phyloP scores from a whole-genome alignment of 2,113 vertebrate species.

The Glaucidium brasilianum region DNA sequence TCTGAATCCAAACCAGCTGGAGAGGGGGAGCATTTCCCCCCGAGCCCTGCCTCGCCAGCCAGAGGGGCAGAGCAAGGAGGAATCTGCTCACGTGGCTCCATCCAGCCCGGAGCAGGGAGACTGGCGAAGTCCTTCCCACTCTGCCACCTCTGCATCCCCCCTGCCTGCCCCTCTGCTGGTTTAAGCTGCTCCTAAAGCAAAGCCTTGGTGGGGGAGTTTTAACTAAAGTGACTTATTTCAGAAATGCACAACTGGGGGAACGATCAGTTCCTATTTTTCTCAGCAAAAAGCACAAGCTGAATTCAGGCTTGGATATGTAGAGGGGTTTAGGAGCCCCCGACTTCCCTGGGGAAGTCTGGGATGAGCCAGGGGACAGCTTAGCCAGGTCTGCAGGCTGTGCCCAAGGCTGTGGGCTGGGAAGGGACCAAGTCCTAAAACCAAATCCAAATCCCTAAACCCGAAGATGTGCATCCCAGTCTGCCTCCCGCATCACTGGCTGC shows the following conservation, averaged over 20 bases:
- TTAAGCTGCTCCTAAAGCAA: neutral
- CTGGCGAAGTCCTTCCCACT: rapidly evolving
- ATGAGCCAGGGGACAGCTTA: neutral
- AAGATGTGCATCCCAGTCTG: neutral
- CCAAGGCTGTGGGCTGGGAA: neutral
- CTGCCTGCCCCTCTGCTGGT: rapidly evolving
- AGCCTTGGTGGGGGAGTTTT: neutral
- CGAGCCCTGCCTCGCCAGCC: neutral
- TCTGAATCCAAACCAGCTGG: neutral
- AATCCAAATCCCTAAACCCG: neutral
- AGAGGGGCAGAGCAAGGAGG: neutral
- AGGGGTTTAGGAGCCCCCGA: neutral
- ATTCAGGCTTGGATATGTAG: neutral
- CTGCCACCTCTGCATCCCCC: neutral
- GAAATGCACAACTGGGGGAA: rapidly evolving
- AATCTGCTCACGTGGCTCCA: neutral
- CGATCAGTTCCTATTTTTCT: neutral
- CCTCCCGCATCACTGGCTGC: neutral
- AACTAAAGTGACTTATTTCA: neutral
- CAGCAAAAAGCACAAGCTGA: neutral
- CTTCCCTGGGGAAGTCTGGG: neutral
- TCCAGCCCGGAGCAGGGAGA: neutral
- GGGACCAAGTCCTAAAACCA: neutral
- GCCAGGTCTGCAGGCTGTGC: neutral
- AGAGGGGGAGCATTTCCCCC: neutral